Base-by-base conservation (phyloP, 2,797 vertebrate species). In the Poeciliopsis gracilis region DNA sequence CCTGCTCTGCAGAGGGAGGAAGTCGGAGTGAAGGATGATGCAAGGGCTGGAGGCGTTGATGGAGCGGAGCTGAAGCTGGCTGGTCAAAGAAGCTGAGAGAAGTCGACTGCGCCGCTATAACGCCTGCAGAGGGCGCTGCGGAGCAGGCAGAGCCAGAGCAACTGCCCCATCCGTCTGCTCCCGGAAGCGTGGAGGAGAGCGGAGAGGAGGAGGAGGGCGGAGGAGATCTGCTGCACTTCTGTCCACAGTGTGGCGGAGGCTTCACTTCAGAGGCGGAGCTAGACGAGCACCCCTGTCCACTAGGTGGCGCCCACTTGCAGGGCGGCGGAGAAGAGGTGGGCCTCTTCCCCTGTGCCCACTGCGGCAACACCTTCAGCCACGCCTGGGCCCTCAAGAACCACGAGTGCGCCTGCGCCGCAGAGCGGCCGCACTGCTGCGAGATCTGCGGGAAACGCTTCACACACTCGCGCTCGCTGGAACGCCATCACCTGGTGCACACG, bases 401-500 rank as follows among this genome's bases (percentile, higher is more conserved):
- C 45, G 96, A 98, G 91, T 97, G 97, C 51, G 96, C 97, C 10
- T 97, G 97, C 82, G 97, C 96, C 73, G 96, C 97, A 73, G 93
- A 99, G 96, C 96, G 98, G 88, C 97, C 97, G 0, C 98, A 99
- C 92, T 96, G 95, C 92, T 99, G 98, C 80, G 95, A 97, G 20
- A 95, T 97, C 91, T 99, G 98, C 84, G 97, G 97, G 82, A 99
- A 98, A 91, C 97, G 98, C 87, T 99, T 98, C 92, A 96, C 98
- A 20, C 98, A 99, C 93, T 97, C 98, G 0, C 98, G 98, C 89
- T 97, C 98, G 3, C 96, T 99, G 79, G 98, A 99, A 92, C 97
- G 98, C 81, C 98, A 98, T 61, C 98, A 99, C 86, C 96, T 98
- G n/a, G 98, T 98, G 69, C 98, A 99, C 95, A 99, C 98, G 5